Base-by-base conservation (phyloP, 2,113 vertebrate species). In the Vulpes lagopus region DNA sequence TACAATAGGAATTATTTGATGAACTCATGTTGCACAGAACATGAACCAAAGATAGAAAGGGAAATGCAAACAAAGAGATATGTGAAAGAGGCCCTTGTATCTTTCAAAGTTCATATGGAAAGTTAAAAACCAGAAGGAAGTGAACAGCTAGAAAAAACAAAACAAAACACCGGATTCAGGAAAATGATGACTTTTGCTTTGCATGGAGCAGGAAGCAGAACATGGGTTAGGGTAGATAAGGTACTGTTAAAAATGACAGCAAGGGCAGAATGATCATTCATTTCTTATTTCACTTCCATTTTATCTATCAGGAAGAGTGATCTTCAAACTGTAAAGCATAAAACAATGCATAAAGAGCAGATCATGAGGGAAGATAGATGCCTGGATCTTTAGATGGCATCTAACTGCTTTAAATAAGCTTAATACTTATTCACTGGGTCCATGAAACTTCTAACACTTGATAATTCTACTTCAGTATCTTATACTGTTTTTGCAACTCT, bases 241-340 rank as follows among this genome's bases (percentile, higher is more conserved):
- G 30, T 65, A 25, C 60, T 79, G 1, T 94, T 94, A 57, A 83
- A 79, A 96, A 79, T 83, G 80, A 87, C 62, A 92, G 79, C n/a
- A 73, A 92, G 65, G 8, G 30, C 20, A 92, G 88, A 57, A 55
- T 78, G 62, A 95, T 87, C 35, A 92, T 90, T 92, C 80, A 83
- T 64, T 55, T 97, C 67, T 83, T 87, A 74, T 74, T 96, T 96
- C 74, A 86, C 19, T 92, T 6, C 38, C n/a, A 93, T 80, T 96
- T 92, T 89, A 59, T 93, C 73, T 92, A 87, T 97, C 88, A 83
- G 94, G 67, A 69, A 96, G 57, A 95, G 93, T 80, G 49, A 92
- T 96, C 74, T 95, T 11, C 55, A 90, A 95, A 95, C 62, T 80
- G 19, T 83, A 93, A 83, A 96, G 51, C 88, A 96, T 93, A 94